These are phyloP conservation scores for Drosophila rubida DNA, from an alignment of 2,888 invertebrate species.

Conservation along the genomic window DNA sequence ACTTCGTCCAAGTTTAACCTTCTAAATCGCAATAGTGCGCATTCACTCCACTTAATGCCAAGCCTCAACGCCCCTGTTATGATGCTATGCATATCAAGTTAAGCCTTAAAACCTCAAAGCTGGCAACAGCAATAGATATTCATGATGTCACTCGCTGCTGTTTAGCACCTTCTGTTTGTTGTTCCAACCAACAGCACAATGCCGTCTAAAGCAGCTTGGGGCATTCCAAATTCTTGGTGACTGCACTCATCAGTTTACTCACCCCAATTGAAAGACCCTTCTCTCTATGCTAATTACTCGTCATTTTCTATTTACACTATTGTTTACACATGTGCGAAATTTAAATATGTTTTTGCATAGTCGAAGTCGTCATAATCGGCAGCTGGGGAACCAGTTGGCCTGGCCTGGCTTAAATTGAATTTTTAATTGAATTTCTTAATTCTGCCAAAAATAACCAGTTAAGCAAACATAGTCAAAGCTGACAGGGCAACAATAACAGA, in stretches of 20 bases:
- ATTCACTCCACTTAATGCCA: slow-evolving; percentile 72
- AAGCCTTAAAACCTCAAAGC: slow-evolving; percentile 48
- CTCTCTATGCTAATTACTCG: slow-evolving; percentile 57
- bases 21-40: slow-evolving; percentile 57
- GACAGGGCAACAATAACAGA: slow-evolving; percentile 66
- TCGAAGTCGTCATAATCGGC: slow-evolving; percentile 10
- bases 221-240: slow-evolving; percentile 26
- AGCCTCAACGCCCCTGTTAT: slow-evolving; percentile 64
- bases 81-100: slow-evolving; percentile 79
- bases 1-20: slow-evolving; percentile 54
- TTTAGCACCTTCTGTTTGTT: slow-evolving; percentile 11
- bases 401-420: slow-evolving; percentile 35
- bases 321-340: slow-evolving; percentile 32
- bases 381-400: slow-evolving; percentile 20
- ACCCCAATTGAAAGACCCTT: slow-evolving; percentile 39
- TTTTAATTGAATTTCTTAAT: slow-evolving; percentile 64
- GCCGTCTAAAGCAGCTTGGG: slow-evolving; percentile 3
- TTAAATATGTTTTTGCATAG: slow-evolving; percentile 14
- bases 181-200: slow-evolving; percentile 10
- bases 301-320: slow-evolving; percentile 56
- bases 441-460: slow-evolving; percentile 45
- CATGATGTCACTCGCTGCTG: slow-evolving; percentile 67
- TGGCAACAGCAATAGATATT: slow-evolving; percentile 42
- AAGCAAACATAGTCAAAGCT: slow-evolving; percentile 27
- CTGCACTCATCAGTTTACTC: slow-evolving; percentile 43